phyloP scores from a whole-genome alignment of 2,888 invertebrate genomes.

The Ophraella communa region DNA sequence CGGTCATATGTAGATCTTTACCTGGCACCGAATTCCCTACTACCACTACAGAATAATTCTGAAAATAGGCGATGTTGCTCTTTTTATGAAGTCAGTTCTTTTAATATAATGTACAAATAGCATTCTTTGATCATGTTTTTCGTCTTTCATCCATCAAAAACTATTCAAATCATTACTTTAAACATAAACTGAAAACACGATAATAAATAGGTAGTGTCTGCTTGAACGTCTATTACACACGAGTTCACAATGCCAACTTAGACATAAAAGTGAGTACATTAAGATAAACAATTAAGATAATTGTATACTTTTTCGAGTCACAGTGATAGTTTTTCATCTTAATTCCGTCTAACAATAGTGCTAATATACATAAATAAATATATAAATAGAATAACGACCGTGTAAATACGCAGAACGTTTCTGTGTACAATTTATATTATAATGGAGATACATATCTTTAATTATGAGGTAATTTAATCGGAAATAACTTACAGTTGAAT shows the following conservation, averaged over 20 bases:
- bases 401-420: background rate
- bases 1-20: too few species aligned
- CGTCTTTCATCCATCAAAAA: conserved; percentile 2
- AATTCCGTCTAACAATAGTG: conserved; percentile 14
- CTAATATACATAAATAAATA: conserved; percentile 23
- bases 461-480: background rate
- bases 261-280: conserved; percentile 20
- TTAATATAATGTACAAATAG: background rate
- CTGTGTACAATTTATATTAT: conserved; percentile 1
- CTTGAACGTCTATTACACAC: conserved; percentile 8
- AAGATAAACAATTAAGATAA: conserved; percentile 26
- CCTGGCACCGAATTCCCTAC: too few species aligned
- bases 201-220: conserved; percentile 15
- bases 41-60: too few species aligned
- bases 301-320: conserved; percentile 18
- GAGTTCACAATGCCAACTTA: conserved; percentile 3
- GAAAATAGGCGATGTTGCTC: too few species aligned
- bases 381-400: too few species aligned
- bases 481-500: too few species aligned
- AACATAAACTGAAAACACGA: conserved; percentile 9
- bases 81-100: too few species aligned
- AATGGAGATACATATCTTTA: background rate
- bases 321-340: conserved; percentile 14
- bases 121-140: background rate
- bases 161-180: conserved; percentile 11